Base-by-base conservation (phyloP, 2,888 invertebrate genomes). In the Oligia fasciuncula region DNA sequence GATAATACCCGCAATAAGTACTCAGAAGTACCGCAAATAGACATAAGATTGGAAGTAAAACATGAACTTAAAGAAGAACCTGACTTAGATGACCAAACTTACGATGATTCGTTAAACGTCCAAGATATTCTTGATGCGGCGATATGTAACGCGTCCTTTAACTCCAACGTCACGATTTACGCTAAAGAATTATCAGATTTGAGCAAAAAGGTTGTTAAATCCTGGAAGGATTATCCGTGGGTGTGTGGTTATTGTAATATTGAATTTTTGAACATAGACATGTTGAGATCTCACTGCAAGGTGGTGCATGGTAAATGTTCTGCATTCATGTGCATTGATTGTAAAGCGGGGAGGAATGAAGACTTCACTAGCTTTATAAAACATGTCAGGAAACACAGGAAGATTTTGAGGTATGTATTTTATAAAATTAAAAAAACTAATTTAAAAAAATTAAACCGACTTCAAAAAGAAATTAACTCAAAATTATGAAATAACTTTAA, bases 241-340 rank as follows among this genome's bases (percentile, higher is more conserved):
- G 85, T 95, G 1, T 97, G 97, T 84, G 90, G 92, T 0, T 92
- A 93, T 49, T 97, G 97, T 86, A 94, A 95, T 70, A 95, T 95
- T 11, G 96, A 96, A 83, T 96, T 96, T 84, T 85, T 94, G 2
- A 94, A 95, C 73, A 86, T 96, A 43, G 93, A 92, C 0, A 95
- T 93, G 68, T 93, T 98, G 60, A 94, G 97, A 76, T 96, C 97
- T 2, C 98, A 98, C 90, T 97, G 97, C 70, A 97, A 97, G 83
- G 94, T 96, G 13, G 97, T 97, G 0, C 98, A 98, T 88, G 97
- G 97, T 68, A 97, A 97, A 88, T 97, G 97, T 83, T 96, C 97
- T 0, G 97, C 97, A 11, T 98, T 97, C 88, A 96, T 97, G 89
- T 98, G 98, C 91, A 97, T 97, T 40, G 97, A 98, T 89, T 98